Conservation (phyloP, 1,140 invertebrate genomes). For the Asbolus verrucosus region DNA sequence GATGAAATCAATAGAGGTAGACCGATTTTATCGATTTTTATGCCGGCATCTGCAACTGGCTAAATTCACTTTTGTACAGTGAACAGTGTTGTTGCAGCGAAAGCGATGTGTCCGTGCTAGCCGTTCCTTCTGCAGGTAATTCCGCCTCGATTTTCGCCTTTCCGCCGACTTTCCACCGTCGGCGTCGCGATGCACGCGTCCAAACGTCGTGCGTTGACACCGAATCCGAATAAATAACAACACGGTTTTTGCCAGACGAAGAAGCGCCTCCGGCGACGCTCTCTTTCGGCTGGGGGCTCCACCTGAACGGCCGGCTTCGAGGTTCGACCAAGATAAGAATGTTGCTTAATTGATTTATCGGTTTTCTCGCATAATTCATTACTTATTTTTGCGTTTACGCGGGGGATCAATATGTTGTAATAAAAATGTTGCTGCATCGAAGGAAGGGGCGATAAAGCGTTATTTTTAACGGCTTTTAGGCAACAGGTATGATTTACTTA, state of each 20-base stretch:
- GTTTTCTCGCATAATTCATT: too few species aligned
- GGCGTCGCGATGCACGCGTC: conserved; percentile 11
- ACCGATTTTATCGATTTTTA: conserved; percentile 65
- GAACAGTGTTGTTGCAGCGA: conserved; percentile 24
- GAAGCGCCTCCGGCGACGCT: not conserved
- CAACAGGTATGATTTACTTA: too few species aligned
- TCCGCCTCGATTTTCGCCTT: too few species aligned
- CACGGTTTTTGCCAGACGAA: too few species aligned
- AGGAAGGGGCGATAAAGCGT: not conserved
- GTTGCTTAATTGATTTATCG: too few species aligned
- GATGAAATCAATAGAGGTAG: conserved; percentile 64
- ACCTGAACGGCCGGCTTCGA: too few species aligned
- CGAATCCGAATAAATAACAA: too few species aligned
- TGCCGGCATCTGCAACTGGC: conserved; percentile 26
- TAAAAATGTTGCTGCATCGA: not conserved
- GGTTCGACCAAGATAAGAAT: too few species aligned
- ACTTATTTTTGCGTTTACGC: not conserved
- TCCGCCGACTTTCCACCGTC: too few species aligned
- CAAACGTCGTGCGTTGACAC: too few species aligned
- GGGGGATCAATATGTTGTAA: not conserved
- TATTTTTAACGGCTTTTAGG: not conserved
- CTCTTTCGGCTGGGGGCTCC: too few species aligned
- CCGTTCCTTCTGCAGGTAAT: conserved; percentile 13
- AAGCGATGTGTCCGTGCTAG: conserved; percentile 1
- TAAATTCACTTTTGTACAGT: conserved; percentile 39